Evolutionary conservation across 1,140 invertebrate species (phyloP), one percentile per base, ranked within the genome.

Genomic region (Euglossa dilemma): DNA sequence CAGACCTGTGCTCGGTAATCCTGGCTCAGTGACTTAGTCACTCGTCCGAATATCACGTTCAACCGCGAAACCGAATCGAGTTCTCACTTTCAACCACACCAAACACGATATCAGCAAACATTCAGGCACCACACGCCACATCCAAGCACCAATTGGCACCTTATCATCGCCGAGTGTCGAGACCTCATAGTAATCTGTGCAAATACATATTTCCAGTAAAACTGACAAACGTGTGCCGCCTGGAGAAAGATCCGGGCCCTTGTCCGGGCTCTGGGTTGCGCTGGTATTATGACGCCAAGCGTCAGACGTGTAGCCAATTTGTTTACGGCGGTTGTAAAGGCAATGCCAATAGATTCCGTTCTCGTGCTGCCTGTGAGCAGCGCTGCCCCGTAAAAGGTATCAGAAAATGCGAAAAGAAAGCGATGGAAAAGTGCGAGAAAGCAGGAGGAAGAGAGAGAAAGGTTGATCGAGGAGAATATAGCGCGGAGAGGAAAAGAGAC

Each of bases 281-380:
- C 69, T 97, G 95, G 95, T 96, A 95, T 93, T 97, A 95, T 93
- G 96, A 97, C 90, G 89, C 92, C 66, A 87, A 89, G 83, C 90
- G 94, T 90, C 90, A 91, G 87, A 94, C 89, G 83, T 96, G 96
- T 93, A 93, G 94, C 83, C 92, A 94, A 87, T 97, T 97, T 92
- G 90, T 94, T 80, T 97, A 96, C 88, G 94, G 95, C 72, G 96
- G 96, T 89, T 96, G 96, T 92, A 95, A 95, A 85, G 96, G 96
- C 70, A 97, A 97, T 91, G 93, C 92, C 66, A 97, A 97, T 95
- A 95, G 95, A 87, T 97, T 97, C 92, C 93, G 94, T 81, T 95
- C 94, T 79, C 86, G 94, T 57, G 92, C 94, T 82, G 95, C 95
- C 72, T 97, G 96, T 92, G 94, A 95, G 91, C 92, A 94, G 69